Base-by-base conservation (phyloP, 2,888 invertebrate species). In the Loripinus fragilis region DNA sequence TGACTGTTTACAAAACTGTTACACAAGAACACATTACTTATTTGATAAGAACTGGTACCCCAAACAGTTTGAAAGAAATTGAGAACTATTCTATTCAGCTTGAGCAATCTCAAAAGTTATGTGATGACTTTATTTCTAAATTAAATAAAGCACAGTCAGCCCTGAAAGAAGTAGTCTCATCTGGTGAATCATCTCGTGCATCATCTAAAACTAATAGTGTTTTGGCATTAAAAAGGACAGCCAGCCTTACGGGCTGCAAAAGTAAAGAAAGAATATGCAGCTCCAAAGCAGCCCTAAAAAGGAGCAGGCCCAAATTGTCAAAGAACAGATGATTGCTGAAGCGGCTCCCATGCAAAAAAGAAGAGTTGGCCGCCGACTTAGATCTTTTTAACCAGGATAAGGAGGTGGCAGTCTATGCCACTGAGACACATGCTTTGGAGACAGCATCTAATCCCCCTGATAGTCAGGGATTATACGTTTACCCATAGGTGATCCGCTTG, bases 311-410 rank as follows among this genome's bases (percentile, higher is more conserved):
- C 60, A 10, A 20, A 60, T 60, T 20, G 17, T 33, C 2, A 33
- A 60, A 17, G 10, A 60, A 60, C 60, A 60, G 17, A 60, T 5
- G 33, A 33, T 60, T 60, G 60, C 60, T 3, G 60, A 60, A 60
- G 60, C 60, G 1, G 60, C 60, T 30, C 60, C 33, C 17, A 20
- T 15, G 60, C 5, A 60, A 60, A 60, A 30, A 60, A 33, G 30
- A 33, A 60, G 60, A 30, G 33, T 33, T 60, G 17, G 60, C 3
- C 33, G 60, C 60, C 1, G 60, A 60, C 33, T 10, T 60, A 10
- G 33, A 60, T 20, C 33, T 60, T 33, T 33, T 60, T 20, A 60
- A 60, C 20, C 60, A 60, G 33, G 23, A 33, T 33, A 60, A 60
- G 60, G 60, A 60, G 33, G 3, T 60, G 17, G 60, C 60, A 60